Base-by-base conservation (phyloP, 2,113 vertebrate species). In the Chloropsis hardwickii region DNA sequence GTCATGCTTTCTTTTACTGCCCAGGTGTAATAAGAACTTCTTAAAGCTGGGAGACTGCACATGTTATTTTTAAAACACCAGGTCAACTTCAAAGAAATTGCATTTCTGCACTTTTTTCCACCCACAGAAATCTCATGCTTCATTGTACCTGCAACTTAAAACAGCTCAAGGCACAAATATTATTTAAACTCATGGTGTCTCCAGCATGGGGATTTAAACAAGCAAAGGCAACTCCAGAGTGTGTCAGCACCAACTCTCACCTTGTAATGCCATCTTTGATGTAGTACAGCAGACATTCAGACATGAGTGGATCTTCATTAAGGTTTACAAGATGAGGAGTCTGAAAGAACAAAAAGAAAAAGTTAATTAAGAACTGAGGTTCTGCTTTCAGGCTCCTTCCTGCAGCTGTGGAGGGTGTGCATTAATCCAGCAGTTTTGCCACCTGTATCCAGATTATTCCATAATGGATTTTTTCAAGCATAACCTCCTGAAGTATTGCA, bases 261-360 rank as follows among this genome's bases (percentile, higher is more conserved):
- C 99, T 99, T 71, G 99, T 99, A 86, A 99, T 99, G 35, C 99
- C 99, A 56, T 99, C 99, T 98, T 99, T 99, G 98, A 99, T 99
- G 97, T 99, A 99, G 97, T 99, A 99, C 61, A 99, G 98, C 86
- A 99, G 98, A 97, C 99, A 99, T 95, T 99, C 99, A 4, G 99
- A 99, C 99, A 99, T 99, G 66, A 99, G 98, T 15, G 99, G 99
- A 96, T 99, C 99, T 97, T 99, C 99, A 44, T 99, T 99, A 94
- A 99, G 98, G 97, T 99, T 99, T 81, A 99, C 99, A 80, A 99
- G 98, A 96, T 99, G 99, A 91, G 99, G 99, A 45, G 99, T 99
- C 99, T 99, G 97, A 71, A 96, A 94, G 50, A 97, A 89, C 94
- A 86, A 66, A 91, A 67, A 86, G 12, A 81, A 53, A 35, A 81